phyloP scores from a whole-genome alignment of 2,113 vertebrate genomes.

The Cavia aperea region DNA sequence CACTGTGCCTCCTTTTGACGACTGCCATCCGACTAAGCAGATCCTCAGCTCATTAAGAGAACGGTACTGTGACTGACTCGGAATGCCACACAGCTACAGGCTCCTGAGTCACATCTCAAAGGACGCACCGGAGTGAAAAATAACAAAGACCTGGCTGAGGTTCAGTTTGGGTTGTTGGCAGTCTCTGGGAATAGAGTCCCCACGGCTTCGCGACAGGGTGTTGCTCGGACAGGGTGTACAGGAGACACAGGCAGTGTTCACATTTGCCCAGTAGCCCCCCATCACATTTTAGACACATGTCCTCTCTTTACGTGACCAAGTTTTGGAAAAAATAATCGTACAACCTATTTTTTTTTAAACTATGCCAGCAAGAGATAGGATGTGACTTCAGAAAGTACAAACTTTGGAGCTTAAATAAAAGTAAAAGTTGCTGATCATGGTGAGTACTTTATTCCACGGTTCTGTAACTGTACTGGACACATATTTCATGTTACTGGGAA shows the following conservation, averaged over 20 bases:
- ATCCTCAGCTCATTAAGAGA: neutral
- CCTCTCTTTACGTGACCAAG: neutral
- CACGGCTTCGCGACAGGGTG: neutral
- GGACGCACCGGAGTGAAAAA: neutral
- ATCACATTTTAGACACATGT: neutral
- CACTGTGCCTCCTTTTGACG: neutral
- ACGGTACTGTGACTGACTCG: neutral
- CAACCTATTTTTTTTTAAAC: neutral
- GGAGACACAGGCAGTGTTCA: neutral
- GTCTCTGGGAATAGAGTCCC: neutral
- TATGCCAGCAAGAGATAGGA: neutral
- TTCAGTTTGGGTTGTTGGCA: neutral
- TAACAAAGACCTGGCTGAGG: neutral
- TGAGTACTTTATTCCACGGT: too few relatives aligned
- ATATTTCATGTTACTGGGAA: neutral
- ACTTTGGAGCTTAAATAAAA: neutral
- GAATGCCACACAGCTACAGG: accelerated
- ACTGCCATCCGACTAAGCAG: neutral
- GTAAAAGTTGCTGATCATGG: neutral
- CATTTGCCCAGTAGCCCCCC: neutral
- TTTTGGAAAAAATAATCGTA: neutral
- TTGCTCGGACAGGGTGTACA: neutral
- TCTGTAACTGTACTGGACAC: neutral
- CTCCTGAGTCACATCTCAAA: neutral
- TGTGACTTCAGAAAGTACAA: neutral